phyloP scores from a whole-genome alignment of 2,888 invertebrate species.

The Apamea sordens region DNA sequence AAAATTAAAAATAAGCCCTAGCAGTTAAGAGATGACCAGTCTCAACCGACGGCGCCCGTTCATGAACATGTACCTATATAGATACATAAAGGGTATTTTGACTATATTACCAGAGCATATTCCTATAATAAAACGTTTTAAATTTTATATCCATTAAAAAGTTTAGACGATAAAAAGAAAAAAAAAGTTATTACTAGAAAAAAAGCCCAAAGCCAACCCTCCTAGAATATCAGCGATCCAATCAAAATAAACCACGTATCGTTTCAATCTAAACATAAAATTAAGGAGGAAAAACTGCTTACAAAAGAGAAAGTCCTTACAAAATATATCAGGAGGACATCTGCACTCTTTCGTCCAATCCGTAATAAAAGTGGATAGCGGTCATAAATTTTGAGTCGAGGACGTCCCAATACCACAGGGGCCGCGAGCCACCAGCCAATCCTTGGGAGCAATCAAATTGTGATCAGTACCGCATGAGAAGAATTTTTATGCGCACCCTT shows the following conservation, averaged over 20 bases:
- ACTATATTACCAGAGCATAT: neutral
- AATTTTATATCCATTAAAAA: conserved; percentile 13
- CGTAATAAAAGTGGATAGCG: conserved; percentile 86
- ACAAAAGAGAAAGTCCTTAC: conserved; percentile 63
- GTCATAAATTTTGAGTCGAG: conserved; percentile 81
- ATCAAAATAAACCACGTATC: conserved; percentile 66
- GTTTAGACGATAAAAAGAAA: conserved; percentile 27
- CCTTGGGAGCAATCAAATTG: conserved; percentile 85
- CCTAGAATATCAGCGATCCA: conserved; percentile 50
- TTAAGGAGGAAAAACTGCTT: conserved; percentile 68
- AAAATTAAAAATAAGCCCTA: too few species aligned
- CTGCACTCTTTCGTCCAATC: conserved; percentile 85
- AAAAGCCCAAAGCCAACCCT: neutral
- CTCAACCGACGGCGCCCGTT: too few species aligned
- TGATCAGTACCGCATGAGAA: conserved; percentile 84
- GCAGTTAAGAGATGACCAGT: too few species aligned
- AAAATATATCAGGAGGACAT: conserved; percentile 81
- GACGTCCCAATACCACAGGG: conserved; percentile 78
- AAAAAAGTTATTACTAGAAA: conserved; percentile 31
- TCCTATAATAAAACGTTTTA: too few species aligned
- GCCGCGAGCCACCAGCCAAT: conserved; percentile 69
- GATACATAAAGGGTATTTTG: too few species aligned
- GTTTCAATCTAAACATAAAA: conserved; percentile 68
- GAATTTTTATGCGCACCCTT: conserved; percentile 85
- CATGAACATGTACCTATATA: too few species aligned